A percentile compares a stretch with the other conserved stretches of the same genome.
These are phyloP conservation scores for Ectropis grisescens DNA, from an alignment of 1,140 invertebrate genomes.

Conservation along the genomic window DNA sequence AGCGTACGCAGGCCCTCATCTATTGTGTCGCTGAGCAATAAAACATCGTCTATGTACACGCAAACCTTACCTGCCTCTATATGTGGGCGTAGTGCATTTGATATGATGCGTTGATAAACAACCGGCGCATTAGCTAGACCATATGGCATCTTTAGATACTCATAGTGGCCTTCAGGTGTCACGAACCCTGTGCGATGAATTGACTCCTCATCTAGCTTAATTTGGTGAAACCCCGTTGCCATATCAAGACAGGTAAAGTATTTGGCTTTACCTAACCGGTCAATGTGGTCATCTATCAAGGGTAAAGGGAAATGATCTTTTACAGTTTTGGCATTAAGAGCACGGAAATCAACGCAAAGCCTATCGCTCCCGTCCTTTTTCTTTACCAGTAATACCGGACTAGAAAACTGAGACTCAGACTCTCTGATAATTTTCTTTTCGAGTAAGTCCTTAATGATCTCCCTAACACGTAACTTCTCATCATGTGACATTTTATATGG, in stretches of 20 bases:
- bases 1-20: constrained; percentile 5
- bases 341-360: neutral
- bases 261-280: constrained; percentile 1
- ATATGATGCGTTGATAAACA: constrained; percentile 40
- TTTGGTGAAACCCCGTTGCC: constrained; percentile 38
- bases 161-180: constrained; percentile 45
- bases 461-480: constrained; percentile 13
- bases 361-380: constrained; percentile 30
- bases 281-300: no score
- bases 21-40: constrained; percentile 12
- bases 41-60: constrained; percentile 36
- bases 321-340: neutral
- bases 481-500: no score
- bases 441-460: constrained; percentile 18
- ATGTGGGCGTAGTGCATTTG: neutral
- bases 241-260: constrained; percentile 9
- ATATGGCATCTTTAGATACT: no score
- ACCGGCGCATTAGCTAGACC: no score
- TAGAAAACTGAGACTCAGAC: constrained; percentile 28
- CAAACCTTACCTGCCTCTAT: constrained; percentile 5
- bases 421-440: constrained; percentile 20
- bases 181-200: constrained; percentile 42
- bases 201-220: constrained; percentile 28
- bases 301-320: neutral
- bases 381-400: constrained; percentile 35